Evolutionary conservation across 2,113 vertebrate genomes (phyloP).

Genomic region (Poeciliopsis retropinna): DNA sequence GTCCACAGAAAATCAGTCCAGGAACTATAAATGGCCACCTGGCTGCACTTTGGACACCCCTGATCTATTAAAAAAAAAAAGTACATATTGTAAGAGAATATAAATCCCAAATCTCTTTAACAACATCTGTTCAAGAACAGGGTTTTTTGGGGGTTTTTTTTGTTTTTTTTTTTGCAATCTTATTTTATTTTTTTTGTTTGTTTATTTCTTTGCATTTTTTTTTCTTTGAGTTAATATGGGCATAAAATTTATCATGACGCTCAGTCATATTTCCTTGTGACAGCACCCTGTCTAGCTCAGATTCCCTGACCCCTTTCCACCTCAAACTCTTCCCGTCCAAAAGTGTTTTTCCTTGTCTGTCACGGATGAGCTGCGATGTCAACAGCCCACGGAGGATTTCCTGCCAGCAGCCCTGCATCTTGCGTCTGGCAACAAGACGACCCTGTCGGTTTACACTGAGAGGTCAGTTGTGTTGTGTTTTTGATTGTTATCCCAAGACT

Average conservation of each 20-base stretch:
- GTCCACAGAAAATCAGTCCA: too few species aligned
- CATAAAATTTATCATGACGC: slow-evolving; percentile 40
- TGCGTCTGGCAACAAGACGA: slow-evolving; percentile 62
- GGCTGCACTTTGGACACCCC: too few species aligned
- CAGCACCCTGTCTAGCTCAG: slow-evolving; percentile 36
- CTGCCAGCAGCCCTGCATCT: slow-evolving; percentile 63
- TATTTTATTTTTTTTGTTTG: slow-evolving; percentile 8
- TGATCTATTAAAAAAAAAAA: neutral
- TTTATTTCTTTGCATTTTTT: slow-evolving; percentile 22
- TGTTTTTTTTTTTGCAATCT: neutral
- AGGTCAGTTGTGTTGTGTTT: slow-evolving; percentile 69
- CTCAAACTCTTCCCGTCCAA: slow-evolving; percentile 35
- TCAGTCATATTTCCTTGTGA: slow-evolving; percentile 28
- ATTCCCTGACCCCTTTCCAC: neutral
- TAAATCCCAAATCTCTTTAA: neutral
- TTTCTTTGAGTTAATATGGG: slow-evolving; percentile 25
- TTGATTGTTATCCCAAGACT: slow-evolving; percentile 70
- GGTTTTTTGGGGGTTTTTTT: neutral
- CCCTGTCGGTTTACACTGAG: slow-evolving; percentile 55
- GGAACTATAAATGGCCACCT: too few species aligned
- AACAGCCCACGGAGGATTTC: slow-evolving; percentile 63
- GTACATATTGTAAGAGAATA: slow-evolving; percentile 14
- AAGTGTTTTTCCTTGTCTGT: slow-evolving; percentile 71
- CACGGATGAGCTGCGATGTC: slow-evolving; percentile 66
- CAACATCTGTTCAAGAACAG: neutral